phyloP scores from a whole-genome alignment of 1,140 invertebrate species.

The Trichonephila inaurata region DNA sequence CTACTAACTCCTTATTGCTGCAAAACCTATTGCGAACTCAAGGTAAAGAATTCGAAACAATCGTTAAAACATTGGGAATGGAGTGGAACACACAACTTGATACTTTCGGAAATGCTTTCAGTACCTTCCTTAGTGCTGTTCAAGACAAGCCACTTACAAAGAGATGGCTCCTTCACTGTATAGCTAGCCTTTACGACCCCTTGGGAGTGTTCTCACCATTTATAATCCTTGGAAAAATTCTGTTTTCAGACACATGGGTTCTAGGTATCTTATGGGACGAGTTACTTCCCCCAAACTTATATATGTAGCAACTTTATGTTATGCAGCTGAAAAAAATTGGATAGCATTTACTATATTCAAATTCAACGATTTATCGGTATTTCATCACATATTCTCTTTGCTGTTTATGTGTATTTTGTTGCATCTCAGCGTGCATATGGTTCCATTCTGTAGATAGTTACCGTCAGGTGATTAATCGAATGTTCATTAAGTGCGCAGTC shows the following conservation, averaged over 20 bases:
- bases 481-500: conserved; percentile 1
- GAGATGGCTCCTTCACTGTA: not conserved
- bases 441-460: conserved; percentile 17
- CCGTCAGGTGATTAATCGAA: not conserved
- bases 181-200: conserved; percentile 47
- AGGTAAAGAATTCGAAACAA: not conserved
- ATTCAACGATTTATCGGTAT: conserved; percentile 15
- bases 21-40: not conserved
- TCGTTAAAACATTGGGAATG: not conserved
- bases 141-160: conserved; percentile 41
- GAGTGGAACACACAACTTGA: conserved; percentile 11
- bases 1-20: not conserved
- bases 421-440: conserved; percentile 53
- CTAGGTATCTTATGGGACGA: conserved; percentile 53
- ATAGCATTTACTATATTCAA: not conserved
- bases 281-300: conserved; percentile 23
- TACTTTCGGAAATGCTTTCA: conserved; percentile 24
- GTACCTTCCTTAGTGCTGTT: not conserved
- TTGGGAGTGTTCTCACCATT: conserved; percentile 58
- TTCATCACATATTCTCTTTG: conserved; percentile 13
- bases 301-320: not conserved
- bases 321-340: not conserved
- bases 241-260: conserved; percentile 56
- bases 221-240: conserved; percentile 37
- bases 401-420: conserved; percentile 39